Evolutionary conservation across 2,113 vertebrate species (phyloP).

Genomic region (Monopterus albus): DNA sequence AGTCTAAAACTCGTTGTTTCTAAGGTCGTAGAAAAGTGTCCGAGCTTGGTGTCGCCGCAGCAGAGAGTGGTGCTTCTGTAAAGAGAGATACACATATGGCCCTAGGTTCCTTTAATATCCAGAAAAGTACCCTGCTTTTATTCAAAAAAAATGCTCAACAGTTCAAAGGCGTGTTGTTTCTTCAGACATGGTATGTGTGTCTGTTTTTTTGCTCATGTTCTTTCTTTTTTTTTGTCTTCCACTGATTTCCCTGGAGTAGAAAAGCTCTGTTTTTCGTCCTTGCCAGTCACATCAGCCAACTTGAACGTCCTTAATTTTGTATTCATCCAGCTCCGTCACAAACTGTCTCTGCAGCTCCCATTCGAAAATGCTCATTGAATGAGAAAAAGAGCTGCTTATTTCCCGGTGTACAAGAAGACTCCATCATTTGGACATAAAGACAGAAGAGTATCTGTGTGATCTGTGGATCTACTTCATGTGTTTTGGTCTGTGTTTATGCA

Average conservation of each 20-base stretch:
- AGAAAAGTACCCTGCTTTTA: constrained; percentile 84
- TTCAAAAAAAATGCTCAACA: constrained; percentile 76
- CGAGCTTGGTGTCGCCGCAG: constrained; percentile 54
- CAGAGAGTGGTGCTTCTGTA: constrained; percentile 36
- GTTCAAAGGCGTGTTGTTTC: constrained; percentile 78
- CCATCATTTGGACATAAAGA: constrained; percentile 19
- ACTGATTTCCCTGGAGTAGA: constrained; percentile 46
- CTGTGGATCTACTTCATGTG: constrained; percentile 20
- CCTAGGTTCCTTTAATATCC: constrained; percentile 83
- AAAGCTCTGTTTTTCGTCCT: constrained; percentile 39
- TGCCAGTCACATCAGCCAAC: constrained; percentile 16
- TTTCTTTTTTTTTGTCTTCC: constrained; percentile 13
- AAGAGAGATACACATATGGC: constrained; percentile 78
- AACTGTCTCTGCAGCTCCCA: constrained; percentile 13
- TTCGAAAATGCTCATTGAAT: constrained; percentile 42
- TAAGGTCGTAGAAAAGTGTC: constrained; percentile 73
- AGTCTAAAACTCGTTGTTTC: constrained; percentile 43
- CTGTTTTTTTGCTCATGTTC: constrained; percentile 37
- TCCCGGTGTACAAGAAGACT: constrained; percentile 18
- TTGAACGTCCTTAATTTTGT: constrained; percentile 25
- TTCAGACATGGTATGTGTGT: constrained; percentile 35
- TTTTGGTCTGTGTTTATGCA: constrained; percentile 23
- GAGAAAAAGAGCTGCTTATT: constrained; percentile 17
- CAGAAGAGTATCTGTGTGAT: constrained; percentile 22
- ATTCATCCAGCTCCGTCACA: constrained; percentile 13